Conservation (phyloP, 2,113 vertebrate genomes). For the Cryptotis parvus region DNA sequence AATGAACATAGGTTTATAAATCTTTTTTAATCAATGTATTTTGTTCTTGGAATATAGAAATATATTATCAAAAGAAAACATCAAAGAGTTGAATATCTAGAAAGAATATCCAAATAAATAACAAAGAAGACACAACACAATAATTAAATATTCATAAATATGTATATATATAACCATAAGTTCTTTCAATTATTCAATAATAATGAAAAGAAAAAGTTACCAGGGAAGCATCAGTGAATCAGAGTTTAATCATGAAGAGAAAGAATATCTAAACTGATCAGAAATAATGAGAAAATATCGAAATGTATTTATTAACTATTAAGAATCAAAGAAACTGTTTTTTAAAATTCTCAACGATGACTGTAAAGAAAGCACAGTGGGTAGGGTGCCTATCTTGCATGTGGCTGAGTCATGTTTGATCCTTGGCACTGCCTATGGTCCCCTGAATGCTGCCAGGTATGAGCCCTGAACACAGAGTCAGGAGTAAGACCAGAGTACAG, state of each 20-base stretch:
- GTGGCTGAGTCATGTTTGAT: too few relatives aligned
- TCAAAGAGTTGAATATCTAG: neutral
- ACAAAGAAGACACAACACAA: neutral
- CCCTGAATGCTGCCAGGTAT: too few relatives aligned
- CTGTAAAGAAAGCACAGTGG: too few relatives aligned
- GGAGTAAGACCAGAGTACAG: too few relatives aligned
- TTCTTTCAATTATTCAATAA: neutral
- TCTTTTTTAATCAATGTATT: too few relatives aligned
- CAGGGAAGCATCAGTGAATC: conserved; percentile 52
- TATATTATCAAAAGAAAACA: conserved; percentile 15
- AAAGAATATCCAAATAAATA: neutral
- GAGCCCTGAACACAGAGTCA: too few relatives aligned
- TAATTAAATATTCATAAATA: neutral
- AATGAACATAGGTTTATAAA: too few relatives aligned
- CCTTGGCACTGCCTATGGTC: too few relatives aligned
- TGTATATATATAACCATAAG: conserved; percentile 12
- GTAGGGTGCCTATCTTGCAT: too few relatives aligned
- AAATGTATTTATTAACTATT: conserved; percentile 35
- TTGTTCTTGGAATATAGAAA: too few relatives aligned
- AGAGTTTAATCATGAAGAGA: conserved; percentile 39
- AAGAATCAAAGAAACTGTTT: conserved; percentile 36
- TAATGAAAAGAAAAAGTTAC: neutral
- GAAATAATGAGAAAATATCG: conserved; percentile 39
- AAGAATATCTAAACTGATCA: conserved; percentile 1
- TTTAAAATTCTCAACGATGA: neutral